Conservation (phyloP, 2,888 invertebrate genomes). For the Acanthosepion pharaonis region DNA sequence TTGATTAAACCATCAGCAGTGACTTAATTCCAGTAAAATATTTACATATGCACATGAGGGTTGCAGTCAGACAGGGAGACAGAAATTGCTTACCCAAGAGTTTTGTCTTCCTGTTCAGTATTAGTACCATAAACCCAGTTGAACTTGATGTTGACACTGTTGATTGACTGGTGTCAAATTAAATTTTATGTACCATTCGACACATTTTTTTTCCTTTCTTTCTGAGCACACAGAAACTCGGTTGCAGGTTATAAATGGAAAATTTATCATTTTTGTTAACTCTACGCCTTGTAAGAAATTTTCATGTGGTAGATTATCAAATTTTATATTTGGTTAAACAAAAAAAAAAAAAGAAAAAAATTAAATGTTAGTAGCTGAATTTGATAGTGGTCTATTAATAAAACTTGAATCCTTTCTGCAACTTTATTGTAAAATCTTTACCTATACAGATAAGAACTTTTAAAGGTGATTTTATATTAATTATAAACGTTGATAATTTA, state of each 20-base stretch:
- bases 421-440: too few species aligned
- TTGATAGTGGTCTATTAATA: too few species aligned
- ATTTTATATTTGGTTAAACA: too few species aligned
- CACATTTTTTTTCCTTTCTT: not conserved
- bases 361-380: too few species aligned
- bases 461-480: too few species aligned
- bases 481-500: too few species aligned
- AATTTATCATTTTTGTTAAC: not conserved
- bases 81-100: not conserved
- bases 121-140: not conserved
- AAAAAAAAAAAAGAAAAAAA: too few species aligned
- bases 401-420: too few species aligned
- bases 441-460: too few species aligned
- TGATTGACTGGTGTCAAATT: not conserved
- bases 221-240: not conserved
- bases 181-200: not conserved
- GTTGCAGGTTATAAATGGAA: not conserved
- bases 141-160: not conserved
- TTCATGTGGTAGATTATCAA: not conserved
- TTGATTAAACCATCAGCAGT: not conserved
- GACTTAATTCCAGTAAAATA: not conserved
- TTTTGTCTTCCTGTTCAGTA: not conserved
- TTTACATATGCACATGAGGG: not conserved
- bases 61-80: not conserved
- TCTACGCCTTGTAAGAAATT: not conserved